These are phyloP conservation scores for Pteruthius melanotis DNA, from an alignment of 2,113 vertebrate genomes.

Conservation along the genomic window DNA sequence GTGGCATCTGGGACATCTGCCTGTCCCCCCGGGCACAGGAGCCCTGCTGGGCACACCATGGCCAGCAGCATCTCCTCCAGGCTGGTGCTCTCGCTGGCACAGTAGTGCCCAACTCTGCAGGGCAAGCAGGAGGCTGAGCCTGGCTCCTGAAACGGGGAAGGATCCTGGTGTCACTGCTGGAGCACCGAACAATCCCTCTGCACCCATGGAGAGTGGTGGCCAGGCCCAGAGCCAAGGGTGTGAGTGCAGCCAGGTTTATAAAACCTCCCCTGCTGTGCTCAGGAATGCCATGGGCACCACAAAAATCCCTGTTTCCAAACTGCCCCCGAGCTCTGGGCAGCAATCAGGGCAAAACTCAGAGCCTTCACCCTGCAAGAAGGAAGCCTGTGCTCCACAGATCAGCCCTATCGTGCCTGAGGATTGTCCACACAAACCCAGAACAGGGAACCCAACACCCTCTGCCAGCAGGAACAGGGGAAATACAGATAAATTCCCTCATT, in stretches of 20 bases:
- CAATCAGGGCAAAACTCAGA: not conserved
- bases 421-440: not conserved
- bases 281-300: not conserved
- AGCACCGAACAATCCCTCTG: no score
- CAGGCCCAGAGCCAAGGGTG: no score
- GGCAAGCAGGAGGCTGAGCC: constrained; percentile 77
- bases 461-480: not conserved
- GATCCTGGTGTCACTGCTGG: no score
- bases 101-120: constrained; percentile 83
- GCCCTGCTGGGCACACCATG: constrained; percentile 83
- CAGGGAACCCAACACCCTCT: not conserved
- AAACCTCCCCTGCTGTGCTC: not conserved
- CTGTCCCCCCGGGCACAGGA: constrained; percentile 82
- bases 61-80: constrained; percentile 79
- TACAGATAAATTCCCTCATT: not conserved
- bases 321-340: not conserved
- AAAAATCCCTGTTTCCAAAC: not conserved
- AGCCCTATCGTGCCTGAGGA: accelerated
- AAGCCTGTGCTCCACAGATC: not conserved
- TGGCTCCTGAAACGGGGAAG: constrained; percentile 55
- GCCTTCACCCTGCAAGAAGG: not conserved
- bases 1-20: constrained; percentile 75
- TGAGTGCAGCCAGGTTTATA: no score
- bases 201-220: no score
- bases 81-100: constrained; percentile 81